phyloP scores from a whole-genome alignment of 2,888 invertebrate species.

The Germaria angustata region DNA sequence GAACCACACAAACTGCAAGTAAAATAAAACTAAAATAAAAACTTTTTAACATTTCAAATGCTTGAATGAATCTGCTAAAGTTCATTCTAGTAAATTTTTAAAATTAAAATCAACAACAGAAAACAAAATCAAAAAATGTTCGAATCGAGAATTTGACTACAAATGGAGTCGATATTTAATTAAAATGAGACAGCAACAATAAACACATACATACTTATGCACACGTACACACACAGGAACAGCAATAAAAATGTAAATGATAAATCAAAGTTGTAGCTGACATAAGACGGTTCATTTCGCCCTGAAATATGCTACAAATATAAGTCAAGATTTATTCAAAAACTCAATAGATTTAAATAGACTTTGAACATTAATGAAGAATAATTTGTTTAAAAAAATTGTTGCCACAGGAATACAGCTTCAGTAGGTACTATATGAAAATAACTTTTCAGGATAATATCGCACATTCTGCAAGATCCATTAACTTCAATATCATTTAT shows the following conservation, averaged over 20 bases:
- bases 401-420: no score
- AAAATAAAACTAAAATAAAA: neutral
- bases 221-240: neutral
- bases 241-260: neutral
- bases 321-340: no score
- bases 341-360: no score
- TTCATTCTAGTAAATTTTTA: slow-evolving; percentile 47
- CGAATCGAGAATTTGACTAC: slow-evolving; percentile 46
- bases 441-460: no score
- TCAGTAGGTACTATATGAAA: no score
- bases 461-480: no score
- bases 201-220: slow-evolving; percentile 4
- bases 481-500: no score
- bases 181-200: neutral
- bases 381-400: no score
- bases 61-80: neutral
- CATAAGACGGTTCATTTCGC: neutral
- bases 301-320: neutral
- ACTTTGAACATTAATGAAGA: no score
- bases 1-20: neutral
- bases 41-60: slow-evolving; percentile 26
- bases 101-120: slow-evolving; percentile 28
- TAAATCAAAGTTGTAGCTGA: neutral
- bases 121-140: slow-evolving; percentile 37
- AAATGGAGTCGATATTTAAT: slow-evolving; percentile 36